Conservation (phyloP, 2,888 invertebrate species). For the Drosophila anceps region DNA sequence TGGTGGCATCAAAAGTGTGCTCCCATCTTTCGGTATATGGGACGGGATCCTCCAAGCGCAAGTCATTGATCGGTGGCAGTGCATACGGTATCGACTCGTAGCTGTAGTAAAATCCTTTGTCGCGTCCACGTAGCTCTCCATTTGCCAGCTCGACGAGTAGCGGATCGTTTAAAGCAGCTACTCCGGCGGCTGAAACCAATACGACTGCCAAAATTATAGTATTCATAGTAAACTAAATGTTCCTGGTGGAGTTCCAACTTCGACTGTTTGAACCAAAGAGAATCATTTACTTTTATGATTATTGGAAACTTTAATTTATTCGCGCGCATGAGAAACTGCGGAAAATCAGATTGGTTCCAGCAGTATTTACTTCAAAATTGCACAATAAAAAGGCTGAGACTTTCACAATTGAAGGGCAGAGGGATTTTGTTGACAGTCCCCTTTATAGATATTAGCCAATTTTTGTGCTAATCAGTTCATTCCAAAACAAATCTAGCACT, state of each 20-base stretch:
- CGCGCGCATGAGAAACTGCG: not conserved
- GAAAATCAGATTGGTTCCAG: not conserved
- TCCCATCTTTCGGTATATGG: conserved; percentile 67
- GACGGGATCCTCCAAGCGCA: conserved; percentile 86
- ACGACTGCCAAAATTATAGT: too few species aligned
- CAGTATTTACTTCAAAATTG: not conserved
- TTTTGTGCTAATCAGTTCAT: not conserved
- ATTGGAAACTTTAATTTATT: not conserved
- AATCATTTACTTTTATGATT: conserved; percentile 4
- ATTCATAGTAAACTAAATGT: not conserved
- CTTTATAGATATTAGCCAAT: too few species aligned
- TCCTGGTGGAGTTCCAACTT: not conserved
- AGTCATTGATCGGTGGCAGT: conserved; percentile 87
- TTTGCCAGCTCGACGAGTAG: conserved; percentile 65
- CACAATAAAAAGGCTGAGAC: not conserved
- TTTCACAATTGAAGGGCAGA: not conserved
- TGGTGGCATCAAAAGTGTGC: conserved; percentile 86
- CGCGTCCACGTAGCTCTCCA: conserved; percentile 76
- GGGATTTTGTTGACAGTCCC: too few species aligned
- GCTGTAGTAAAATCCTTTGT: conserved; percentile 86
- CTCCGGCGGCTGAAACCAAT: not conserved
- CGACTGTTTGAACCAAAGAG: not conserved
- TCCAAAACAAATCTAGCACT: not conserved
- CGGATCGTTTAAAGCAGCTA: conserved; percentile 12
- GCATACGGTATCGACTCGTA: conserved; percentile 90